These are phyloP conservation scores for Azorinus chamasolen DNA, from an alignment of 2,888 invertebrate genomes.

Conservation along the genomic window DNA sequence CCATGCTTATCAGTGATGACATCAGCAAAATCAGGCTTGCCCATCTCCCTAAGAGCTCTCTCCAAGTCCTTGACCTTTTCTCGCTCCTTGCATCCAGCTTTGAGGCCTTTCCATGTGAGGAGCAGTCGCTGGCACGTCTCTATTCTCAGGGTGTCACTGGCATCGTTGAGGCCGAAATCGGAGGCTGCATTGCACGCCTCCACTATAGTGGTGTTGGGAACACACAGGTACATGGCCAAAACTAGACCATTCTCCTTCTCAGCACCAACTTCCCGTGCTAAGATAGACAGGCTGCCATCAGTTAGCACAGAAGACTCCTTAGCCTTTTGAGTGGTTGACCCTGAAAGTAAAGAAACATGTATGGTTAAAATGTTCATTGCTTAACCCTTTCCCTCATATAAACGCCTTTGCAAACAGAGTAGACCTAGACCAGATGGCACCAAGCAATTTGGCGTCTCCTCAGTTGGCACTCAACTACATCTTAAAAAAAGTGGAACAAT, in stretches of 20 bases:
- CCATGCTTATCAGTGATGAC: constrained; percentile 71
- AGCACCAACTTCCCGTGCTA: constrained; percentile 70
- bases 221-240: constrained; percentile 75
- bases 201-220: constrained; percentile 78
- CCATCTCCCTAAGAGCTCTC: constrained; percentile 76
- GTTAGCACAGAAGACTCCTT: constrained; percentile 73
- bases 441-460: too few species aligned
- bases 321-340: constrained; percentile 48
- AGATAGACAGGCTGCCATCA: constrained; percentile 67
- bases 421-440: too few species aligned
- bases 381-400: too few species aligned
- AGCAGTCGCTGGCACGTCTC: constrained; percentile 71
- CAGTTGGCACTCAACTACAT: too few species aligned
- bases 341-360: constrained; percentile 41
- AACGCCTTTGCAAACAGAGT: too few species aligned
- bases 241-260: constrained; percentile 70
- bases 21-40: constrained; percentile 76
- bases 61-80: constrained; percentile 77
- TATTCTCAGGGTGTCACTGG: constrained; percentile 51
- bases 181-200: constrained; percentile 63
- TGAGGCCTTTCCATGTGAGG: constrained; percentile 69
- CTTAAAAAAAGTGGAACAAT: too few species aligned
- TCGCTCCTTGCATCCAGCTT: constrained; percentile 71
- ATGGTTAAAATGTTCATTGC: too few species aligned
- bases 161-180: constrained; percentile 51